Base-by-base conservation (phyloP, 1,140 invertebrate species). In the Orchestia grillus region DNA sequence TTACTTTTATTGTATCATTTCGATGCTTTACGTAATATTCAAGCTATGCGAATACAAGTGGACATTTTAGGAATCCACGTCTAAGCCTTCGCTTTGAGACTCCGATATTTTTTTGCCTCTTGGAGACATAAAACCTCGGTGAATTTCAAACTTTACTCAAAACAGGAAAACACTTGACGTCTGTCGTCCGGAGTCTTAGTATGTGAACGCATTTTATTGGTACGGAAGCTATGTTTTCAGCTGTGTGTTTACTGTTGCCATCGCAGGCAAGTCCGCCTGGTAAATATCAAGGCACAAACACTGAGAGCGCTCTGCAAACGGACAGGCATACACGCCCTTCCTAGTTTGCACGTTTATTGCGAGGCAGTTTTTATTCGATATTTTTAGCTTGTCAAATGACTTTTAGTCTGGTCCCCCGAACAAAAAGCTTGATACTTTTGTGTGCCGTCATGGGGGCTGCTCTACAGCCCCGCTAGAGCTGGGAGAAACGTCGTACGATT, bases 121-220 rank as follows among this genome's bases (percentile, higher is more conserved):
- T 45, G 92, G 36, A 45, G 40, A 47, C 92, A n/a, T 94, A 94
- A 94, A 94, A 94, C 40, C 44, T 94, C 92, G 43, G n/a, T 94
- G 92, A 94, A 94, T 19, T 94, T 44, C 92, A 94, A 94, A 94
- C 43, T 94, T 94, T 6, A 19, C 44, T 94, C 43, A 94, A 94
- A 94, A 94, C 92, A 94, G 92, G 92, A 94, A 94, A 94, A 94
- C 92, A 94, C 92, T 94, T 94, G 92, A 94, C 92, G 92, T 94
- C 43, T 94, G 92, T 94, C 92, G 92, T 94, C 92, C 92, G 92
- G 92, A 94, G 92, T 94, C 92, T 94, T 47, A 94, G 92, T 47
- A 94, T 94, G 45, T 94, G 92, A 94, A 44, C 43, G 92, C 92
- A 94, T 94, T 94, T 94, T 94, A 94, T 94, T 94, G 92, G 92